Conservation (phyloP, 1,140 invertebrate genomes). For the Lepidurus couesii region DNA sequence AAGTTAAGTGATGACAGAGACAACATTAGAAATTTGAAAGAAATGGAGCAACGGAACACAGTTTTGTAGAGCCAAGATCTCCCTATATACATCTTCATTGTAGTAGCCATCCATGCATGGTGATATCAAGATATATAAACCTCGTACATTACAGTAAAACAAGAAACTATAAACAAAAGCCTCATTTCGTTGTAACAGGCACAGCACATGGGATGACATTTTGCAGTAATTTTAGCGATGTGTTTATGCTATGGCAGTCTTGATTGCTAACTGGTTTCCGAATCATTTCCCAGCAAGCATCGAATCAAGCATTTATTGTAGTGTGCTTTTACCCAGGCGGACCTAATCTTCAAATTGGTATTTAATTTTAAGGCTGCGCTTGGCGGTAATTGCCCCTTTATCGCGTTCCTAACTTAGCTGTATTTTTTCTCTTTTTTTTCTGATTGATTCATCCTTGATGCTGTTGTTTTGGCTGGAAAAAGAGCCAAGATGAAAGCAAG, state of each 20-base stretch:
- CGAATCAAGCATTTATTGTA: too few species aligned
- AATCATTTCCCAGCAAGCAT: too few species aligned
- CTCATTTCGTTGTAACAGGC: neutral
- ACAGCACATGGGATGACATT: neutral
- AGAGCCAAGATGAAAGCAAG: neutral
- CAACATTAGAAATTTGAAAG: neutral
- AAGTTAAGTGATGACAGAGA: neutral
- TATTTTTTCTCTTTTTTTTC: neutral
- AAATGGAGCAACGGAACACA: neutral
- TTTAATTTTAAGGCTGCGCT: too few species aligned
- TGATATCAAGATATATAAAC: conserved; percentile 11
- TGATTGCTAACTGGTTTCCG: too few species aligned
- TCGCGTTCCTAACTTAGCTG: neutral
- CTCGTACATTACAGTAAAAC: neutral
- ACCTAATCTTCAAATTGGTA: too few species aligned
- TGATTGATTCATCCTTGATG: neutral
- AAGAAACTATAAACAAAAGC: neutral
- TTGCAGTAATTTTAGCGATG: too few species aligned
- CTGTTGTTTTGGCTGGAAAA: neutral
- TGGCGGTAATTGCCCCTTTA: too few species aligned
- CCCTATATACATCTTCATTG: neutral
- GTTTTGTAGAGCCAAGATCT: neutral
- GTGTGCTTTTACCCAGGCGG: too few species aligned
- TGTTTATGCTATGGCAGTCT: too few species aligned
- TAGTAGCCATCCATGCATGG: neutral